These are phyloP conservation scores for Pomacea maculata DNA, from an alignment of 1,140 invertebrate species.

Conservation along the genomic window DNA sequence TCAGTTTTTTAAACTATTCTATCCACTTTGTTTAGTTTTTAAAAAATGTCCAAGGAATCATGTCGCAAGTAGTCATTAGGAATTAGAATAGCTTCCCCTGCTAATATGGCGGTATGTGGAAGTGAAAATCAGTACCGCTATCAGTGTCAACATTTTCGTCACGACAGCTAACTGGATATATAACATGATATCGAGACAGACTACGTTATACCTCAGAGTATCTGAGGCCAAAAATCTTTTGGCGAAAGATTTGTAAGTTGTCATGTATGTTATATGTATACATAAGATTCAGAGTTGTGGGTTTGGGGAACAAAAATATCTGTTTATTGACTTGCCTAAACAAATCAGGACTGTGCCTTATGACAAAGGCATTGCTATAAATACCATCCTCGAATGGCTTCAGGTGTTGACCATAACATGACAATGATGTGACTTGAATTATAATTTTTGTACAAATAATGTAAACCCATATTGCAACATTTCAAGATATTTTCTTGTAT, in stretches of 20 bases:
- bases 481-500: no score
- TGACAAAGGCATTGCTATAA: not conserved
- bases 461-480: not conserved
- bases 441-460: no score
- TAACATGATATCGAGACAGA: constrained; percentile 38
- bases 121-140: not conserved
- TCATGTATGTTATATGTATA: not conserved
- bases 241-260: constrained; percentile 44
- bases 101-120: constrained; percentile 9
- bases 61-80: not conserved
- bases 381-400: not conserved
- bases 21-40: no score
- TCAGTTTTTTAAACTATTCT: not conserved
- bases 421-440: no score
- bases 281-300: not conserved
- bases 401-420: not conserved
- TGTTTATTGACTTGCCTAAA: not conserved
- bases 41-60: not conserved
- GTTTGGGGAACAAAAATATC: not conserved
- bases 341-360: not conserved
- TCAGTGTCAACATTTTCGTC: not conserved
- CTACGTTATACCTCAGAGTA: constrained; percentile 40
- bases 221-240: constrained; percentile 43
- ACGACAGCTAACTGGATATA: not conserved
- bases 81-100: constrained; percentile 5